phyloP scores from a whole-genome alignment of 1,140 invertebrate genomes.

The Drosophila repletoides region DNA sequence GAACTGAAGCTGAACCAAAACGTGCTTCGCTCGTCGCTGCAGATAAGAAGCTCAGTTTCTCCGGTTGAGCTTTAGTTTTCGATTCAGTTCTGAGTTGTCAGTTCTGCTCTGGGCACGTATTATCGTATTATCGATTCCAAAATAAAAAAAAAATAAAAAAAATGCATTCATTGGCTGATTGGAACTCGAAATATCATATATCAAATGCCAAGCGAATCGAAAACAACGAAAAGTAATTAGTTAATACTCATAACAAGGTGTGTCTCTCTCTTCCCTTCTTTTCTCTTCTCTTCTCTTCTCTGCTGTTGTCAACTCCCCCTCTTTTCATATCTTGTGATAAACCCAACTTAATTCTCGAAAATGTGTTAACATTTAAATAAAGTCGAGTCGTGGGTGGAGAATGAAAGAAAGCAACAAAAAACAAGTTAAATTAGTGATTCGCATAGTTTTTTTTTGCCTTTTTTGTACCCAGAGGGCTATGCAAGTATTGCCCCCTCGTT shows the following conservation, averaged over 20 bases:
- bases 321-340: no score
- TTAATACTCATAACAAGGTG: slow-evolving; percentile 68
- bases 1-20: slow-evolving; percentile 36
- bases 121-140: slow-evolving; percentile 72
- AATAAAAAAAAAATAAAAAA: no score
- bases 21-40: slow-evolving; percentile 24
- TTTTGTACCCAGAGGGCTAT: not conserved
- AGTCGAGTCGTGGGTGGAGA: slow-evolving; percentile 4
- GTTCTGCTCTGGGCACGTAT: slow-evolving; percentile 52
- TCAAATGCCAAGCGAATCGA: slow-evolving; percentile 54
- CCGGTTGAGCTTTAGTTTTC: not conserved
- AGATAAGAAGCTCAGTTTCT: slow-evolving; percentile 30
- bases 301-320: no score
- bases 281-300: not conserved
- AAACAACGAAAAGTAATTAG: slow-evolving; percentile 77
- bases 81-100: not conserved
- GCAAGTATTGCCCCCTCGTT: slow-evolving; percentile 9
- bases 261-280: slow-evolving; percentile 26
- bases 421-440: slow-evolving; percentile 28
- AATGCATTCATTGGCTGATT: slow-evolving; percentile 56
- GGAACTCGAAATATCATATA: slow-evolving; percentile 53
- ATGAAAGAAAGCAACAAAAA: no score
- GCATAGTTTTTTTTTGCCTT: slow-evolving; percentile 13
- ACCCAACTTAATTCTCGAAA: no score
- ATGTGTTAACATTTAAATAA: slow-evolving; percentile 44